Percentiles rank a stretch among this genome's conserved stretches.
These are phyloP conservation scores for Channa striata DNA, from an alignment of 2,797 vertebrate species.

Conservation along the genomic window DNA sequence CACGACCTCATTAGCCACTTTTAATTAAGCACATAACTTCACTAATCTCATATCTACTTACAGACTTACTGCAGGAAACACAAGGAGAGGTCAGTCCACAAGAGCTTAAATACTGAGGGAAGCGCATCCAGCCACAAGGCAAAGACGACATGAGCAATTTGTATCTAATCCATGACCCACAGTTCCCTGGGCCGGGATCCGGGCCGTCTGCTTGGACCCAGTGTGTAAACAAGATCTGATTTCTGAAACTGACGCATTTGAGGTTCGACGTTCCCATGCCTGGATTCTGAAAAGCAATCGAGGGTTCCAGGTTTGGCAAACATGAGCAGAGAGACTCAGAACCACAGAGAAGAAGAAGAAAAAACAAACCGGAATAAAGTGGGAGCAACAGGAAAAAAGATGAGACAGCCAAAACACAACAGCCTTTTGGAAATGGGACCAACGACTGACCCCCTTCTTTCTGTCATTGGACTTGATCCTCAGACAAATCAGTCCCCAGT, in stretches of 20 bases:
- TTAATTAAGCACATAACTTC: too few relatives aligned
- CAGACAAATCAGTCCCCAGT: constrained; percentile 20
- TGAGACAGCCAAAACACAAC: constrained; percentile 18
- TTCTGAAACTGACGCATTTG: constrained; percentile 68
- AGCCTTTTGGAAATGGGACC: constrained; percentile 34
- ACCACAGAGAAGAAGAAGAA: not conserved
- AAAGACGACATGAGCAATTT: constrained; percentile 49
- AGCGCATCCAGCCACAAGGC: constrained; percentile 43
- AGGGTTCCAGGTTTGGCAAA: constrained; percentile 64
- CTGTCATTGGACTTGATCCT: constrained; percentile 27
- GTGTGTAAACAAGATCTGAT: constrained; percentile 74
- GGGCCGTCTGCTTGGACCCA: constrained; percentile 58
- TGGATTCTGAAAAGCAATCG: constrained; percentile 35
- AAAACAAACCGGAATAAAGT: not conserved
- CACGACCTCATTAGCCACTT: too few relatives aligned
- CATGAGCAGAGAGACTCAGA: constrained; percentile 29
- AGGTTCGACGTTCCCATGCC: constrained; percentile 60
- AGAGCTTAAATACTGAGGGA: constrained; percentile 13
- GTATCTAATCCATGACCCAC: constrained; percentile 61
- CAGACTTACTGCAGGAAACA: not conserved
- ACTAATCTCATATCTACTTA: too few relatives aligned
- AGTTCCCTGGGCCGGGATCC: constrained; percentile 57
- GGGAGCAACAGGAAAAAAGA: constrained; percentile 22
- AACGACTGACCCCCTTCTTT: constrained; percentile 26
- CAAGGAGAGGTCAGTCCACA: constrained; percentile 26